Evolutionary conservation across 2,797 vertebrate genomes (phyloP).

Genomic region (Acipenser ruthenus): DNA sequence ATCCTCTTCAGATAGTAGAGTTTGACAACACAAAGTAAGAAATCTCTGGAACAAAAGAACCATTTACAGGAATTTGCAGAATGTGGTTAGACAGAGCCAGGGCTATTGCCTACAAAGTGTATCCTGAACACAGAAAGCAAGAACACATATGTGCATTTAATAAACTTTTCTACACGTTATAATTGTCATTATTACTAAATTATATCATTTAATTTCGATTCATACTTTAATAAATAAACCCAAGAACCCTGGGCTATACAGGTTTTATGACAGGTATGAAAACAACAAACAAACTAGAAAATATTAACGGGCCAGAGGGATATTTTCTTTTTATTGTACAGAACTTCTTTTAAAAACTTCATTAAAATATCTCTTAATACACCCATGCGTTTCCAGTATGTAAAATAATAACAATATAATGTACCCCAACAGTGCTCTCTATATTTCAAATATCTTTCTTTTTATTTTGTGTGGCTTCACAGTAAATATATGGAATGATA

Average conservation of each 20-base stretch:
- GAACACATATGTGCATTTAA: slow-evolving; percentile 41
- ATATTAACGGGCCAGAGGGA: not conserved
- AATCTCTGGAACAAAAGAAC: slow-evolving; percentile 9
- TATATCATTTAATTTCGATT: slow-evolving; percentile 48
- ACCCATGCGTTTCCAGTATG: no score
- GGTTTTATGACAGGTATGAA: slow-evolving; percentile 6
- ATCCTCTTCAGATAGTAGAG: slow-evolving; percentile 23
- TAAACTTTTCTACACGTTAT: slow-evolving; percentile 38
- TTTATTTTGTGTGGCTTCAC: slow-evolving; percentile 9
- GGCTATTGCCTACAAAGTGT: slow-evolving; percentile 1
- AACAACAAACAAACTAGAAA: not conserved
- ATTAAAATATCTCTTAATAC: no score
- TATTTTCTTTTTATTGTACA: no score
- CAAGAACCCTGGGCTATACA: slow-evolving; percentile 37
- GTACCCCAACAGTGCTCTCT: no score
- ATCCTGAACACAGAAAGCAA: slow-evolving; percentile 10
- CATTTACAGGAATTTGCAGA: not conserved
- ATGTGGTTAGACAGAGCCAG: not conserved
- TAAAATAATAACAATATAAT: no score
- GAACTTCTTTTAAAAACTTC: not conserved
- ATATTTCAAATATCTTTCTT: no score
- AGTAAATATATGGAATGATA: slow-evolving; percentile 12
- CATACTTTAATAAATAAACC: slow-evolving; percentile 66
- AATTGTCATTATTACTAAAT: slow-evolving; percentile 28
- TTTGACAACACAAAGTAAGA: slow-evolving; percentile 8